Conservation (phyloP, 2,113 vertebrate species). For the Upupa epops region DNA sequence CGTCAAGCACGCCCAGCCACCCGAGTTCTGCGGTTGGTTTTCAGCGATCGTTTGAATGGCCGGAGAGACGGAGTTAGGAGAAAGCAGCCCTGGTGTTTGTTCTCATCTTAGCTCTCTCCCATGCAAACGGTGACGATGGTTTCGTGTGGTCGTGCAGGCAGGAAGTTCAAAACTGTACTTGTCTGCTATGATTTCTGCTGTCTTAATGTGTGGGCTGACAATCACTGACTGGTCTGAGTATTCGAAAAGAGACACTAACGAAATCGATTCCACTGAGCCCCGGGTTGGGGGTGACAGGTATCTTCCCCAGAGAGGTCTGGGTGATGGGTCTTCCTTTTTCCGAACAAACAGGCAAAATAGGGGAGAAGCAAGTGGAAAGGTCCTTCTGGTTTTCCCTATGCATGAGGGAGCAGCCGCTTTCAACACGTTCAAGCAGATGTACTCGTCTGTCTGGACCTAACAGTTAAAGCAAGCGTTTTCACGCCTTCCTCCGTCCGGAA, state of each 20-base stretch:
- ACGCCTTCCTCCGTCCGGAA: slow-evolving; percentile 5
- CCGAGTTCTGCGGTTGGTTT: slow-evolving; percentile 46
- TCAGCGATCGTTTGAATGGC: slow-evolving; percentile 23
- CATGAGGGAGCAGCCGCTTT: slow-evolving; percentile 51
- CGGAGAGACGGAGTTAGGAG: slow-evolving; percentile 8
- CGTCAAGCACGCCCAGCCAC: slow-evolving; percentile 51
- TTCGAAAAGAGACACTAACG: slow-evolving; percentile 18
- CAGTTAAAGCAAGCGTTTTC: slow-evolving; percentile 32
- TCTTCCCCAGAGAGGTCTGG: neutral
- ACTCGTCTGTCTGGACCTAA: neutral
- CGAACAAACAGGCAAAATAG: neutral
- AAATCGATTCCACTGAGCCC: slow-evolving; percentile 13
- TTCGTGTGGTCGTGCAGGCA: slow-evolving; percentile 34
- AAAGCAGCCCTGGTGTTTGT: slow-evolving; percentile 27
- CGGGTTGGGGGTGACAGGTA: neutral
- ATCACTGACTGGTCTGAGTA: slow-evolving; percentile 71
- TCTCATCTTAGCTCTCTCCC: slow-evolving; percentile 57
- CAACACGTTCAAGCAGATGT: neutral
- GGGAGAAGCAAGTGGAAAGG: slow-evolving; percentile 23
- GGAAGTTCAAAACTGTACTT: slow-evolving; percentile 58
- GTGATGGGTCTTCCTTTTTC: neutral
- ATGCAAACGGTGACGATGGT: slow-evolving; percentile 18
- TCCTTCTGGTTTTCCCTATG: slow-evolving; percentile 23
- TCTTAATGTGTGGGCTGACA: slow-evolving; percentile 79
- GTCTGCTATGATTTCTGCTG: slow-evolving; percentile 59